phyloP scores from a whole-genome alignment of 2,113 vertebrate genomes.

The Gallinago jamesoni region DNA sequence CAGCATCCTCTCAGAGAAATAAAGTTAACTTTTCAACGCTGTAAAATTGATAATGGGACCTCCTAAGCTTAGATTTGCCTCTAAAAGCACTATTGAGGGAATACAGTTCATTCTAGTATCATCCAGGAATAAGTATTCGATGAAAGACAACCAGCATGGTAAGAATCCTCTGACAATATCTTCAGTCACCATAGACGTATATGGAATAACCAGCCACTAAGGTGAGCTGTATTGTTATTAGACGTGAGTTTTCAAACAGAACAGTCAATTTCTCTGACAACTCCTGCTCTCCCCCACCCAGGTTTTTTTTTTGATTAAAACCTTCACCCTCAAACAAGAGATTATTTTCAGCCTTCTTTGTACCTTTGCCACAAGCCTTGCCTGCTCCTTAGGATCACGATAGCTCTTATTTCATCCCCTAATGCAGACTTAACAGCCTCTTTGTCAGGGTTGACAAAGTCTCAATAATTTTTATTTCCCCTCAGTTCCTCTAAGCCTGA shows the following conservation, averaged over 20 bases:
- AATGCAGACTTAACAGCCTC: neutral
- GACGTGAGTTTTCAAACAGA: neutral
- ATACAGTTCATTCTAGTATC: too few relatives aligned
- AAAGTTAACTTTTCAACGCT: neutral
- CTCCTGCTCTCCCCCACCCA: fast-evolving
- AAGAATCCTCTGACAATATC: neutral
- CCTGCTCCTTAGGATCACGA: neutral
- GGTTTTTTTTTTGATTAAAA: neutral
- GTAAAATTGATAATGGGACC: neutral
- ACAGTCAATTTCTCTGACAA: neutral
- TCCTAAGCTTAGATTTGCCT: neutral
- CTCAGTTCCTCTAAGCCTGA: neutral
- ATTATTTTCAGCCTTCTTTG: neutral
- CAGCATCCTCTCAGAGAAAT: neutral
- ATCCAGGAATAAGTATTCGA: neutral
- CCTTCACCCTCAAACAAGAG: neutral
- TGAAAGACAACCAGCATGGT: neutral
- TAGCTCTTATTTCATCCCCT: neutral
- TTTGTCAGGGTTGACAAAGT: neutral
- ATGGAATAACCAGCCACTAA: fast-evolving
- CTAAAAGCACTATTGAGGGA: neutral
- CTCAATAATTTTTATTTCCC: neutral
- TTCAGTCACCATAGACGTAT: neutral
- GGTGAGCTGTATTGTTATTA: neutral
- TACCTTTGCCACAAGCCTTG: neutral